Evolutionary conservation across 2,797 vertebrate genomes (phyloP).

Genomic region (Myotis daubentonii): DNA sequence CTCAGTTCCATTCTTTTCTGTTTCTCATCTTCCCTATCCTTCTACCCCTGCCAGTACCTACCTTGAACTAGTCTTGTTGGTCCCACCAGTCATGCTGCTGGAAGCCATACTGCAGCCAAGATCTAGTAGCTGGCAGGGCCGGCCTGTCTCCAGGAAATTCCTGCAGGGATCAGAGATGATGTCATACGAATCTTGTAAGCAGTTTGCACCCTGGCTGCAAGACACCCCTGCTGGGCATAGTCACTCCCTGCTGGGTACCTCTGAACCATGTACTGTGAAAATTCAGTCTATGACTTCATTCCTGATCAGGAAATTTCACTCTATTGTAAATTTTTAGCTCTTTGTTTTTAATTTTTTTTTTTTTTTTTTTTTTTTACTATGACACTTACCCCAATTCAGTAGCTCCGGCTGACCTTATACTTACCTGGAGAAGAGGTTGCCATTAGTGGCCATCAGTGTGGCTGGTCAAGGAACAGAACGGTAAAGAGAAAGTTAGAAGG

Average conservation of each 20-base stretch:
- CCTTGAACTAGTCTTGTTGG: slow-evolving; percentile 90
- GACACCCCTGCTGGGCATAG: neutral
- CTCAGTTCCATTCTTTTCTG: neutral
- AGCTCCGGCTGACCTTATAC: neutral
- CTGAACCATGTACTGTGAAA: neutral
- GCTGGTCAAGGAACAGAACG: slow-evolving; percentile 77
- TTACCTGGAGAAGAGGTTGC: slow-evolving; percentile 78
- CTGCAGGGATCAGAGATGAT: slow-evolving; percentile 60
- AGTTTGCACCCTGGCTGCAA: neutral
- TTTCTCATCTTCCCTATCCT: neutral
- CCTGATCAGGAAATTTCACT: neutral
- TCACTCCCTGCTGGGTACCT: neutral
- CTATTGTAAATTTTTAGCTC: neutral
- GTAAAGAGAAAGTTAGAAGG: slow-evolving; percentile 32
- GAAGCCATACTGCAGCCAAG: slow-evolving; percentile 91
- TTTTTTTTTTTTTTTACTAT: slow-evolving; percentile 5
- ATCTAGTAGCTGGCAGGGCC: slow-evolving; percentile 78
- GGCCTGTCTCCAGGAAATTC: slow-evolving; percentile 26
- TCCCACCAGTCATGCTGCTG: slow-evolving; percentile 87
- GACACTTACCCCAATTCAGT: neutral
- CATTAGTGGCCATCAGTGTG: slow-evolving; percentile 63
- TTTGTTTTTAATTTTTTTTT: slow-evolving; percentile 30
- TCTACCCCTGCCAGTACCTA: slow-evolving; percentile 73
- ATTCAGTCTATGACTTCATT: neutral
- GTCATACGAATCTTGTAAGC: neutral